Percentiles rank a stretch among this genome's conserved stretches.
Evolutionary conservation across 2,888 invertebrate species (phyloP).

Genomic region (Epistrophe grossulariae): DNA sequence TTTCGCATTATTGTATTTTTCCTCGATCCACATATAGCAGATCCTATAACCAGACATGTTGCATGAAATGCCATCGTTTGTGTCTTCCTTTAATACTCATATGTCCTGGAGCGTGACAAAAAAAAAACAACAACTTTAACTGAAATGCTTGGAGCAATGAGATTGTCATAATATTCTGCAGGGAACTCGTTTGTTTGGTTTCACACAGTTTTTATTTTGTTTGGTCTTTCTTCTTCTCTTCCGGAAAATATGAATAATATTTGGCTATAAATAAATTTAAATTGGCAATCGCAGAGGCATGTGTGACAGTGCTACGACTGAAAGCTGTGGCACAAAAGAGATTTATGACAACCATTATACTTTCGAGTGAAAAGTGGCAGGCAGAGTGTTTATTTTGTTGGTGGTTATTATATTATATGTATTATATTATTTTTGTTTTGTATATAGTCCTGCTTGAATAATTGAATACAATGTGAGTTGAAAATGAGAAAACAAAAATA

Average conservation of each 20-base stretch:
- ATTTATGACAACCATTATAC: conserved; percentile 36
- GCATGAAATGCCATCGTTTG: background rate
- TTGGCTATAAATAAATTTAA: conserved; percentile 51
- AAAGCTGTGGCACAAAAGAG: conserved; percentile 41
- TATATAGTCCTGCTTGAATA: background rate
- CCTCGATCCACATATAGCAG: background rate
- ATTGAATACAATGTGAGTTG: conserved; percentile 20
- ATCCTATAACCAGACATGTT: background rate
- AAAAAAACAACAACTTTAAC: background rate
- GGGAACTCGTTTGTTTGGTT: conserved; percentile 15
- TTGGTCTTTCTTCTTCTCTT: background rate
- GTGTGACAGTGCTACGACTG: conserved; percentile 43
- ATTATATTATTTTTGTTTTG: background rate
- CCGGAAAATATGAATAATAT: conserved; percentile 39
- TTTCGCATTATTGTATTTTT: background rate
- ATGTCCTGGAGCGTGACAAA: background rate
- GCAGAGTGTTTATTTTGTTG: conserved; percentile 30
- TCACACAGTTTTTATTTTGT: conserved; percentile 8
- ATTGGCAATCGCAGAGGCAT: conserved; percentile 49
- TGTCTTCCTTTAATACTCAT: background rate
- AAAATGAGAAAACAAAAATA: background rate
- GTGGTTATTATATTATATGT: background rate
- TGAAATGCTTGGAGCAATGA: conserved; percentile 1
- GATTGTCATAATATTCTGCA: conserved; percentile 20
- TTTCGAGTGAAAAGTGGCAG: background rate